A percentile compares a stretch with the other conserved stretches of the same genome.
phyloP scores from a whole-genome alignment of 1,140 invertebrate species.

The Acyrthosiphon pisum region DNA sequence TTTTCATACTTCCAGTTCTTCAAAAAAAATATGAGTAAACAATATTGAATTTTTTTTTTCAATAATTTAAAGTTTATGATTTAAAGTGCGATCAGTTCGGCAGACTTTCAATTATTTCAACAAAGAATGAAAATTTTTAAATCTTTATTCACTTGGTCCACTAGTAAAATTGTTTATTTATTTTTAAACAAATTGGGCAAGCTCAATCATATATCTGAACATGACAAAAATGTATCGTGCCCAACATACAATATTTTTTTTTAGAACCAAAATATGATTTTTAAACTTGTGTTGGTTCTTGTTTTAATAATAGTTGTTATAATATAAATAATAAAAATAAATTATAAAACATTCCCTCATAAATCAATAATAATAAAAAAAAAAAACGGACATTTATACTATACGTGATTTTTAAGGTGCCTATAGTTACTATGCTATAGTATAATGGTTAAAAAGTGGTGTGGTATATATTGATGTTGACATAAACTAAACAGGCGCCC shows the following conservation, averaged over 20 bases:
- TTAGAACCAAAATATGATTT: neutral
- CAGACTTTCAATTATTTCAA: neutral
- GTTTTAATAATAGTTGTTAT: neutral
- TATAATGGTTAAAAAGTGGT: neutral
- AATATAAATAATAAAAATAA: neutral
- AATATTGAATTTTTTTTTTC: no score
- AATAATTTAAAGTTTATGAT: constrained; percentile 10
- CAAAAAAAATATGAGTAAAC: neutral
- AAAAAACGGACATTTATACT: neutral
- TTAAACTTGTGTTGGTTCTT: neutral
- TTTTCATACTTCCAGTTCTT: neutral
- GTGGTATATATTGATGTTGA: constrained; percentile 17
- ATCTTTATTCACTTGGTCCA: neutral
- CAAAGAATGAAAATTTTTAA: neutral
- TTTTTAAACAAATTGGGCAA: neutral
- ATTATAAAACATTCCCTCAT: neutral
- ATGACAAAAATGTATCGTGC: neutral
- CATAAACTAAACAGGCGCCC: constrained; percentile 4
- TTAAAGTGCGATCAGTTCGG: neutral
- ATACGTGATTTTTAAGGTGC: neutral
- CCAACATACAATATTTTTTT: neutral
- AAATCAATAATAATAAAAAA: neutral
- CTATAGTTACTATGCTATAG: neutral
- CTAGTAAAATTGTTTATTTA: neutral
- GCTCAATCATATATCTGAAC: neutral